Evolutionary conservation across 2,888 invertebrate genomes (phyloP).

Genomic region (Sarcophaga subvicina): DNA sequence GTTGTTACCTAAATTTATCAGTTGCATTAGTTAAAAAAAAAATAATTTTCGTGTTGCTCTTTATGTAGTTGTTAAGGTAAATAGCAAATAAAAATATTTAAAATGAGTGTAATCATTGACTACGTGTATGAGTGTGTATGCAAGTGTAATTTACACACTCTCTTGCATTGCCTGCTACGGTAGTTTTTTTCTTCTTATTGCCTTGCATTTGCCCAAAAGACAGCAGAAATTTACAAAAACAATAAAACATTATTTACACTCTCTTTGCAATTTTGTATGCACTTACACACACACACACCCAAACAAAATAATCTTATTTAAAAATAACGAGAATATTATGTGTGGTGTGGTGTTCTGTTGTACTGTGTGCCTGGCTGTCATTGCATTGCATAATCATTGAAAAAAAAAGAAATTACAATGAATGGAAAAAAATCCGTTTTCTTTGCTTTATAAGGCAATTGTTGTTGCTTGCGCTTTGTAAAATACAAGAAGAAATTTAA

Average conservation of each 20-base stretch:
- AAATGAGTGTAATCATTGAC: neutral
- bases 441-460: too few relatives aligned
- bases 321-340: neutral
- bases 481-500: too few relatives aligned
- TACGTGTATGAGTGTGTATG: neutral
- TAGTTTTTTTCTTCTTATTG: neutral
- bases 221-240: neutral
- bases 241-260: neutral
- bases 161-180: neutral
- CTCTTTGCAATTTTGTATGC: neutral
- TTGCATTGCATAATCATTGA: neutral
- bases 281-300: neutral
- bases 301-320: neutral
- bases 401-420: neutral
- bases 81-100: conserved; percentile 25
- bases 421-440: neutral
- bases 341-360: neutral
- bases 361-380: neutral
- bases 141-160: neutral
- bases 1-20: neutral
- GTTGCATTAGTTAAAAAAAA: conserved; percentile 58
- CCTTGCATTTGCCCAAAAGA: neutral
- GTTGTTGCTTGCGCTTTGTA: too few relatives aligned
- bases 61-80: conserved; percentile 19
- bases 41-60: conserved; percentile 1